Evolutionary conservation across 2,888 invertebrate genomes (phyloP), one percentile per base, ranked within the genome.

Genomic region (Sphaeridia pumilis): DNA sequence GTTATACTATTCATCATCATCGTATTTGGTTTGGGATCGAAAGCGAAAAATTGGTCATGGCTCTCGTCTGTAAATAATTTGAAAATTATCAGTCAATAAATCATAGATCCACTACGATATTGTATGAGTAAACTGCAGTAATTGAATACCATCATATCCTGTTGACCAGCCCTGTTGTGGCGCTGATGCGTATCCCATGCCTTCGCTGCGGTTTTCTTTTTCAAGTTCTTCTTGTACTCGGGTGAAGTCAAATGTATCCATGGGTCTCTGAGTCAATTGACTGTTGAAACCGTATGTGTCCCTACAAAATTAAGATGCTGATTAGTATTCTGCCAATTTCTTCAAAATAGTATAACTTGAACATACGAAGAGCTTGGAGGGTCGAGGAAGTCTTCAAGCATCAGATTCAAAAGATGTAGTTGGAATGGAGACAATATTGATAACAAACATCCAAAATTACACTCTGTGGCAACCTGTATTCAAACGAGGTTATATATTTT

Each of bases 371-470:
- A 38, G 55, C 78, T 72, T 69, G 82, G 79, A 1, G 83, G 85
- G 58, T 80, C 78, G 46, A 81, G 77, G 34, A 87, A 72, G 7
- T 84, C 85, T 62, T 80, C 77, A n/a, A 46, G 24, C n/a, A 78
- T 74, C 17, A 88, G 72, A 69, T 85, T 84, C 53, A 81, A 68
- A 31, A 87, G 78, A 69, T 90, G 87, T 43, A 88, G 73, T 72
- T 93, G 92, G 58, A 87, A 75, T 7, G 94, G 93, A 22, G 87
- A 83, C 52, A 90, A 69, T 67, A 89, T 84, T 41, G 83, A 70
- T 58, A 82, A 79, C 25, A 90, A 74, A 1, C 86, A 81, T 3
- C 88, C 89, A 43, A 92, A 73, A 57, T 82, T 78, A 63, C 87
- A 74, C 67, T 85, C 81, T 34, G 90, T 74, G 65, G 38, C 43